Evolutionary conservation across 1,140 invertebrate genomes (phyloP), one percentile per base, ranked within the genome.

Genomic region (Leptopilina boulardi): DNA sequence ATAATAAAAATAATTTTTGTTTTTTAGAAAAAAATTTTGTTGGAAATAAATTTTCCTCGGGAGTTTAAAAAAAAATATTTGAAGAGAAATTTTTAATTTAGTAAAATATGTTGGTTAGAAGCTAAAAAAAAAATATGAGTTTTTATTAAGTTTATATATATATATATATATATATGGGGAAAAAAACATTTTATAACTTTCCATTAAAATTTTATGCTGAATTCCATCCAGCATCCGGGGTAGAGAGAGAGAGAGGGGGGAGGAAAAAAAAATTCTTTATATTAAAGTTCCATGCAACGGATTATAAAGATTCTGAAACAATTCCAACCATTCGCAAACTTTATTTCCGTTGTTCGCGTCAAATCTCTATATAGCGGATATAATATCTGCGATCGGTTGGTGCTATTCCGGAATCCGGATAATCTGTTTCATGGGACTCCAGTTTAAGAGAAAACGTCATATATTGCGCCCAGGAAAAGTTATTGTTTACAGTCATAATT

Each of bases 271-370:
- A 66, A 66, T 30, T 15, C 11, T 66, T 66, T 66, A 66, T n/a
- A 66, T 66, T 66, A 30, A 66, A 66, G 56, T 66, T 30, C 23
- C 13, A 30, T 66, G 26, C 59, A 66, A 23, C 59, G 59, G 59
- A 66, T 66, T 66, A 30, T 66, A 66, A 66, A 66, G 59, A 66
- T 66, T 66, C 11, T 23, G 59, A 66, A 66, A 66, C 59, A 66
- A 66, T 66, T 66, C 13, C 13, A 34, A 66, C 59, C 26, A 30
- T 66, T 66, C 59, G 59, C 59, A 66, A 66, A 34, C 26, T 66
- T 66, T 66, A 30, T 66, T 66, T 66, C 59, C 26, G 59, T 66
- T 66, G 59, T 66, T 66, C 4, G 26, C 59, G 59, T 66, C 59
- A 66, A 66, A n/a, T 30, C 23, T 66, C 26, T 30, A 66, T 30